These are phyloP conservation scores for Acridotheres tristis DNA, from an alignment of 2,797 vertebrate genomes.

Conservation along the genomic window DNA sequence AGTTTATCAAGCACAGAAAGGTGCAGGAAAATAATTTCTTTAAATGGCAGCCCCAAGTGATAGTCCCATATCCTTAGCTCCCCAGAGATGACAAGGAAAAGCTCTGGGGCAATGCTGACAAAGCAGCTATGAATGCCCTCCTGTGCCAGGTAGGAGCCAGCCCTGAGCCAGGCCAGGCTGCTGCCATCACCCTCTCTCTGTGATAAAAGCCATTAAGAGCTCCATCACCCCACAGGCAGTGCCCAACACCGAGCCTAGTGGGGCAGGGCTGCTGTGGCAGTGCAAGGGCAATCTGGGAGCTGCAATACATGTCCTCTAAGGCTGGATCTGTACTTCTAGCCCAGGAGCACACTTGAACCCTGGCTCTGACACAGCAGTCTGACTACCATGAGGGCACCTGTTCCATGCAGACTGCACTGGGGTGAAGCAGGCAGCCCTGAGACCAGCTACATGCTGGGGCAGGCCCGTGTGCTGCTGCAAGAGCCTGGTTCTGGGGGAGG, in stretches of 20 bases:
- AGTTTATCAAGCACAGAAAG: background rate
- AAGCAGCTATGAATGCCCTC: rapidly evolving
- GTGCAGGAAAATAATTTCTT: background rate
- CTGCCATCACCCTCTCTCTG: background rate
- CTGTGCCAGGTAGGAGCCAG: rapidly evolving
- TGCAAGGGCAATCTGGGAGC: background rate
- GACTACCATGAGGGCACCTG: rapidly evolving
- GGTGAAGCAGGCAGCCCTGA: background rate
- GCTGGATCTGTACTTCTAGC: background rate
- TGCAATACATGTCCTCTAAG: rapidly evolving
- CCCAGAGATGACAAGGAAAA: background rate
- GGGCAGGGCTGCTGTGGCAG: background rate
- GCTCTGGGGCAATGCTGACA: background rate
- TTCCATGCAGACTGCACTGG: background rate
- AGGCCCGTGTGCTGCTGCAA: background rate
- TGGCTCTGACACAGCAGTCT: background rate
- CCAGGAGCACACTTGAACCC: background rate
- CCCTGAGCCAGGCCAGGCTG: background rate
- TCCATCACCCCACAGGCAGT: background rate
- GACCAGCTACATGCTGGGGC: background rate
- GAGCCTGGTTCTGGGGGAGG: background rate
- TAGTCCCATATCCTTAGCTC: background rate
- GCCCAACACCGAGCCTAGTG: rapidly evolving
- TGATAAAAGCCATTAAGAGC: background rate
- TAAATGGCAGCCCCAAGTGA: background rate